phyloP scores from a whole-genome alignment of 2,888 invertebrate genomes.

The Drosophila mimica region DNA sequence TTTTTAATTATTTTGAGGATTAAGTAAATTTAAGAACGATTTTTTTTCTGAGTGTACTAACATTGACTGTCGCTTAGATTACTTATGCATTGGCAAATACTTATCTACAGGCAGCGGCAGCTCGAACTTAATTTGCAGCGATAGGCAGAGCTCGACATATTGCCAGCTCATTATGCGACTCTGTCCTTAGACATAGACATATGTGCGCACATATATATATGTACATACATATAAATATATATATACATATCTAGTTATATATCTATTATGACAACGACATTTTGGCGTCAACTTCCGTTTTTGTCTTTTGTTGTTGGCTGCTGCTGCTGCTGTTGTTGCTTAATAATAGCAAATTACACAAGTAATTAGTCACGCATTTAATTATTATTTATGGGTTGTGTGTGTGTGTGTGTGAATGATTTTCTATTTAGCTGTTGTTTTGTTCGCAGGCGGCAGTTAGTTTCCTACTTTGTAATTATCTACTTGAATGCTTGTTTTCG shows the following conservation, averaged over 20 bases:
- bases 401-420: conserved; percentile 24
- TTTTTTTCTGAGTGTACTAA: neutral
- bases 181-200: neutral
- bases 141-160: conserved; percentile 71
- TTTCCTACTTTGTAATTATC: conserved; percentile 67
- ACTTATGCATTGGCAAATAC: conserved; percentile 65
- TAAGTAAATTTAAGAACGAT: neutral
- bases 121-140: conserved; percentile 73
- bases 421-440: conserved; percentile 37
- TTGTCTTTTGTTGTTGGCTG: conserved; percentile 34
- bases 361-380: conserved; percentile 82
- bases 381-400: conserved; percentile 76
- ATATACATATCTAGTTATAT: conserved; percentile 17
- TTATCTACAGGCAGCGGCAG: conserved; percentile 42
- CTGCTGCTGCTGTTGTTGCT: conserved; percentile 31
- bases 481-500: conserved; percentile 59
- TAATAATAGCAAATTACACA: conserved; percentile 81
- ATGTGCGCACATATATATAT: neutral
- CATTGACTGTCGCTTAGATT: conserved; percentile 19
- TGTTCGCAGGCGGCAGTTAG: conserved; percentile 17
- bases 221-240: neutral
- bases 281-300: conserved; percentile 56
- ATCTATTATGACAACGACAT: conserved; percentile 57
- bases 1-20: neutral
- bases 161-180: conserved; percentile 73